phyloP scores from a whole-genome alignment of 2,888 invertebrate species.

The Drosophila fungiperda region DNA sequence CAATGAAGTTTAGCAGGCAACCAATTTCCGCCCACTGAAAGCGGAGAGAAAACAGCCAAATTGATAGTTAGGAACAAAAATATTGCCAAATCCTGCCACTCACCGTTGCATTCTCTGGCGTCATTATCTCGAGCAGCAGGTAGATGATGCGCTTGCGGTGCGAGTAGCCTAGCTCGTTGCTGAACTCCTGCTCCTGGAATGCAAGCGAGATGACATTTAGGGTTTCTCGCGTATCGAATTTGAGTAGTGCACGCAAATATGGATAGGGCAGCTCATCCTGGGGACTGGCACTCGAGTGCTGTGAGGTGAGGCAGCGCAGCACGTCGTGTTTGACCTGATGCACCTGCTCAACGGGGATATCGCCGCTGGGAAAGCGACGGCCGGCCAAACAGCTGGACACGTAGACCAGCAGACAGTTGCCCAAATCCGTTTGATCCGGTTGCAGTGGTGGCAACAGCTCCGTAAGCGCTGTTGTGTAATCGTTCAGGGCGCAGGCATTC shows the following conservation, averaged over 20 bases:
- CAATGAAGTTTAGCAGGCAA: constrained; percentile 88
- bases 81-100: constrained; percentile 71
- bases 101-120: constrained; percentile 89
- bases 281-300: constrained; percentile 88
- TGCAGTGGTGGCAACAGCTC: constrained; percentile 87
- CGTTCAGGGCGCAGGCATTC: constrained; percentile 91
- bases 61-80: not conserved
- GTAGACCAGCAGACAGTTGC: constrained; percentile 94
- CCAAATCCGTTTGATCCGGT: constrained; percentile 86
- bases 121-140: constrained; percentile 91
- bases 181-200: constrained; percentile 92
- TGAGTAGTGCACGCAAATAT: constrained; percentile 90
- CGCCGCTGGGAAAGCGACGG: constrained; percentile 91
- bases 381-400: constrained; percentile 95
- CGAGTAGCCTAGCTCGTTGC: constrained; percentile 89
- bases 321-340: constrained; percentile 90
- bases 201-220: constrained; percentile 94
- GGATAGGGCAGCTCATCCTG: constrained; percentile 89
- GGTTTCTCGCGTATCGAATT: constrained; percentile 94
- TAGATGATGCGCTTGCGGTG: constrained; percentile 92
- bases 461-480: constrained; percentile 91
- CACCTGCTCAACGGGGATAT: constrained; percentile 88
- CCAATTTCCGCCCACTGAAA: constrained; percentile 86
- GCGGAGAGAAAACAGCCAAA: not conserved
- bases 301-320: constrained; percentile 89